A percentile compares a stretch with the other conserved stretches of the same genome.
These are phyloP conservation scores for Pitta sordida DNA, from an alignment of 2,113 vertebrate genomes.

Conservation along the genomic window DNA sequence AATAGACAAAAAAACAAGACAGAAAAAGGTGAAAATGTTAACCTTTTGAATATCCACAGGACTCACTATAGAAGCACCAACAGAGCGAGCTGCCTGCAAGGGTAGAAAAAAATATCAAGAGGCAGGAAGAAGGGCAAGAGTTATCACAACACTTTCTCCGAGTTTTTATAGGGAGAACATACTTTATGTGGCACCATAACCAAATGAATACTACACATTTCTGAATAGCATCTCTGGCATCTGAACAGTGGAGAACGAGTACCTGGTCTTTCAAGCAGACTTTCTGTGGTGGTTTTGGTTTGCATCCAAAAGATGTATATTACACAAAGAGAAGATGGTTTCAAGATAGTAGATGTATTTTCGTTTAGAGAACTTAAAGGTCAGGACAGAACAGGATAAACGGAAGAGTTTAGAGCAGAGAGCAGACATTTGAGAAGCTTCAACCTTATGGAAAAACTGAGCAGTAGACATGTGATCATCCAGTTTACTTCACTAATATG, in stretches of 20 bases:
- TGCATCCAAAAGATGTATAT: not conserved
- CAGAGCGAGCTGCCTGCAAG: constrained; percentile 73
- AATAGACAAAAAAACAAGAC: not conserved
- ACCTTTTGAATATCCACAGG: constrained; percentile 78
- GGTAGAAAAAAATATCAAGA: constrained; percentile 67
- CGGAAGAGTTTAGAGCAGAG: not conserved
- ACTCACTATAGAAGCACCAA: constrained; percentile 71
- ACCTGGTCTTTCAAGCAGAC: not conserved
- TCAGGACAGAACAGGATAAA: constrained; percentile 23
- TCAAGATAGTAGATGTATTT: not conserved
- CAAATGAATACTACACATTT: not conserved
- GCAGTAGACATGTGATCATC: not conserved
- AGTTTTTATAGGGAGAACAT: not conserved
- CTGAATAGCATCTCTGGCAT: not conserved
- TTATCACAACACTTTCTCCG: not conserved
- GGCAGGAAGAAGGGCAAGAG: constrained; percentile 10
- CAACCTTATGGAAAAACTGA: constrained; percentile 24
- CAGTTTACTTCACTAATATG: not conserved
- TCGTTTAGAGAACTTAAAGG: constrained; percentile 17
- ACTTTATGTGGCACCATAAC: not conserved
- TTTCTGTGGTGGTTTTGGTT: not conserved
- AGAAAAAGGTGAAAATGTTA: constrained; percentile 44
- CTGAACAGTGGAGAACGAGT: not conserved
- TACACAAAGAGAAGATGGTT: not conserved
- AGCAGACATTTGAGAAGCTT: constrained; percentile 14